Evolutionary conservation across 2,113 vertebrate species (phyloP).

Genomic region (Sinocyclocheilus grahami): DNA sequence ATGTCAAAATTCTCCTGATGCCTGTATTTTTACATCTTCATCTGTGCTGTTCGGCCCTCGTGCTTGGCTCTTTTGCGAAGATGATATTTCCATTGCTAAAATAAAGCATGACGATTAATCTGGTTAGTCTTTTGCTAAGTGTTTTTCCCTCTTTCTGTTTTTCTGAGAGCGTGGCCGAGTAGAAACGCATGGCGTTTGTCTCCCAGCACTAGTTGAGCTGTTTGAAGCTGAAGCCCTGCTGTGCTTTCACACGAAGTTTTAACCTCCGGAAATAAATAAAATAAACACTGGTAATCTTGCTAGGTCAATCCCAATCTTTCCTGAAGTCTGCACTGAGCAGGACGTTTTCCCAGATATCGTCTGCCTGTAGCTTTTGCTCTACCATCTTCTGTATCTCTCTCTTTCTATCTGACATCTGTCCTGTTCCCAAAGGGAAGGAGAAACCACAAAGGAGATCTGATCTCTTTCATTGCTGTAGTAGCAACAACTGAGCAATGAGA

Average conservation of each 20-base stretch:
- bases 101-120: slow-evolving; percentile 26
- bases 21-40: slow-evolving; percentile 40
- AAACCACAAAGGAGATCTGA: too few species aligned
- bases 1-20: slow-evolving; percentile 31
- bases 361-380: slow-evolving; percentile 21
- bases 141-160: not conserved
- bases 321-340: not conserved
- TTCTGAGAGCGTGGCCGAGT: not conserved
- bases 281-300: not conserved
- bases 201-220: not conserved
- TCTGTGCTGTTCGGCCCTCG: not conserved
- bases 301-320: not conserved
- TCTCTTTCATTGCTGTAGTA: too few species aligned
- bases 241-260: not conserved
- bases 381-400: not conserved
- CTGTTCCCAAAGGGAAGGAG: not conserved
- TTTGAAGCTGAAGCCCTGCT: not conserved
- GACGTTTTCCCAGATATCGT: slow-evolving; percentile 27
- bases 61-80: not conserved
- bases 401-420: not conserved
- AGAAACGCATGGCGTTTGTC: not conserved
- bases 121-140: not conserved
- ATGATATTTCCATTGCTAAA: not conserved
- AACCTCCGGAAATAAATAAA: not conserved
- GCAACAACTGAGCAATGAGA: not conserved